phyloP scores from a whole-genome alignment of 2,888 invertebrate species.

The Drosophila kanekoi region DNA sequence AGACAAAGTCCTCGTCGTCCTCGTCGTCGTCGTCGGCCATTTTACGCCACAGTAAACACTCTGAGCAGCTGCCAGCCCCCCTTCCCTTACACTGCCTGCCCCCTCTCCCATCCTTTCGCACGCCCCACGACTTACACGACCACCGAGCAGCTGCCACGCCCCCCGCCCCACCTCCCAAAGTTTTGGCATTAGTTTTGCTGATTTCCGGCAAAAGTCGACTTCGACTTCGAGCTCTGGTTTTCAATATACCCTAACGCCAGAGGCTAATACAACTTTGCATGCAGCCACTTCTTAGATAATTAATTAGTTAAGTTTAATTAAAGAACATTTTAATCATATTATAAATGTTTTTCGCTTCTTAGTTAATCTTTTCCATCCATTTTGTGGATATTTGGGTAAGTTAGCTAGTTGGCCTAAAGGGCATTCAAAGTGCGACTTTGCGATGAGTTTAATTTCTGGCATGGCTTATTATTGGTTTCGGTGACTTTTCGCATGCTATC shows the following conservation, averaged over 20 bases:
- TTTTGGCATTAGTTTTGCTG: constrained; percentile 73
- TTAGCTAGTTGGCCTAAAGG: no score
- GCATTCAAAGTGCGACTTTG: neutral
- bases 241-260: constrained; percentile 20
- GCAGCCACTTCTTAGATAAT: neutral
- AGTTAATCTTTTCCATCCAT: no score
- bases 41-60: constrained; percentile 69
- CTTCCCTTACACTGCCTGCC: neutral
- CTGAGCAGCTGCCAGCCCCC: constrained; percentile 25
- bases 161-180: constrained; percentile 37
- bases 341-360: no score
- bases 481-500: constrained; percentile 48
- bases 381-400: no score
- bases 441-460: neutral
- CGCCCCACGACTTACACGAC: constrained; percentile 58
- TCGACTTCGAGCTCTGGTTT: constrained; percentile 47
- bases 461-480: constrained; percentile 22
- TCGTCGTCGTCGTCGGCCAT: constrained; percentile 55
- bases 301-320: no score
- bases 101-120: neutral
- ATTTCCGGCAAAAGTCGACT: constrained; percentile 62
- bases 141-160: constrained; percentile 58
- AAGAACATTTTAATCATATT: no score
- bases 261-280: neutral
- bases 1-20: constrained; percentile 59